A percentile compares a stretch with the other conserved stretches of the same genome.
Evolutionary conservation across 2,888 invertebrate genomes (phyloP).

Genomic region (Torymus tubicola): DNA sequence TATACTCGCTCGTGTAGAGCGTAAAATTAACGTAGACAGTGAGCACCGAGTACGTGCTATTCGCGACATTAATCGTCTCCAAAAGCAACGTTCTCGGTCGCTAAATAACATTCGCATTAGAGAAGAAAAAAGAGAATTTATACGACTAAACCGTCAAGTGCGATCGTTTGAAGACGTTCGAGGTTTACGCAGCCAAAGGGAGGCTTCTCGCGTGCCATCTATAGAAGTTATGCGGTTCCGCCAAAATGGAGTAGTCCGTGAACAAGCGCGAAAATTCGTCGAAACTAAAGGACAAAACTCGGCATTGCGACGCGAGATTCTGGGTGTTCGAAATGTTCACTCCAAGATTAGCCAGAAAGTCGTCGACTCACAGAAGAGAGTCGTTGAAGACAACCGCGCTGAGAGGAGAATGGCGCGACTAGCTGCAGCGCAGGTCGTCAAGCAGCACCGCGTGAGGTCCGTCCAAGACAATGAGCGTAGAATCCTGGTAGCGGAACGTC

Average conservation of each 20-base stretch:
- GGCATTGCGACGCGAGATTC: not conserved
- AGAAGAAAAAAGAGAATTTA: not conserved
- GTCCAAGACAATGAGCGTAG: not conserved
- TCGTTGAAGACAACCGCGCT: constrained; percentile 23
- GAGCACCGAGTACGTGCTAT: no score
- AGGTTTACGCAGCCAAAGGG: not conserved
- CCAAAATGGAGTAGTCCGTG: no score
- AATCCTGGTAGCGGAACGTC: not conserved
- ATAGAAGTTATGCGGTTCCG: not conserved
- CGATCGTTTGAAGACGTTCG: constrained; percentile 10
- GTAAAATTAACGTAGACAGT: no score
- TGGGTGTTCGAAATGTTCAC: not conserved
- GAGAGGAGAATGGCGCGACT: constrained; percentile 52
- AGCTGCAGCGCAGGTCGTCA: constrained; percentile 31
- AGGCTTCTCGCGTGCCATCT: not conserved
- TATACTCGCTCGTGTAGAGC: no score
- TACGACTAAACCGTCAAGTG: not conserved
- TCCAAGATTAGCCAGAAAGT: not conserved
- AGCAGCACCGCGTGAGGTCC: not conserved
- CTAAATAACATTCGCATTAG: not conserved
- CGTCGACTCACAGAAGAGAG: not conserved
- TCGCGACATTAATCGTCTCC: no score
- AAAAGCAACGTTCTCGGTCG: no score
- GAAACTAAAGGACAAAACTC: not conserved
- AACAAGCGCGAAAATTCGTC: no score